These are phyloP conservation scores for Drosophila nigrodunni DNA, from an alignment of 1,140 invertebrate genomes.

Conservation along the genomic window DNA sequence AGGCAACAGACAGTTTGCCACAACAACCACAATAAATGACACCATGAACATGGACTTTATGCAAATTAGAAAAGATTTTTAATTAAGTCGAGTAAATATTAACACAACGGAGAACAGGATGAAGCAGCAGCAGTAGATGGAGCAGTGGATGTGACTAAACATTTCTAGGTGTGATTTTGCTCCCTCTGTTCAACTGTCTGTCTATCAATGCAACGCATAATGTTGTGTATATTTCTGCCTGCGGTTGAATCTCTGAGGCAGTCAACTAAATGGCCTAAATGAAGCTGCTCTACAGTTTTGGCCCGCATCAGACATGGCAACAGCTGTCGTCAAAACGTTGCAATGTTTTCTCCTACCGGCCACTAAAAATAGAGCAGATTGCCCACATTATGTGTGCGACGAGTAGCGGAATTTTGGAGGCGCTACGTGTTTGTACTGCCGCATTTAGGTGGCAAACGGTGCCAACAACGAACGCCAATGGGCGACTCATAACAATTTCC, in stretches of 20 bases:
- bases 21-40: conserved; percentile 61
- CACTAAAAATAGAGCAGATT: conserved; percentile 79
- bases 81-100: conserved; percentile 79
- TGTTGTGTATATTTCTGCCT: conserved; percentile 20
- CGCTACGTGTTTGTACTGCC: conserved; percentile 13
- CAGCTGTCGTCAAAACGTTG: conserved; percentile 27
- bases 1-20: conserved; percentile 21
- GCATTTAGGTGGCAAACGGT: conserved; percentile 34
- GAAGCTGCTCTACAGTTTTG: conserved; percentile 21
- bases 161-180: conserved; percentile 32
- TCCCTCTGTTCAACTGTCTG: conserved; percentile 5
- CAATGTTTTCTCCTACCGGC: conserved; percentile 47
- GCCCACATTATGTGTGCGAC: conserved; percentile 71
- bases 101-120: conserved; percentile 49
- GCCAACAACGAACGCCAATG: conserved; percentile 31
- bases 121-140: conserved; percentile 17
- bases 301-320: conserved; percentile 36
- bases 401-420: conserved; percentile 60
- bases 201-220: conserved; percentile 24
- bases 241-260: conserved; percentile 30
- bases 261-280: conserved; percentile 35
- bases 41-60: conserved; percentile 70
- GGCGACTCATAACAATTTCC: conserved; percentile 67
- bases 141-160: neutral
- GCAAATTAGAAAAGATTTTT: conserved; percentile 83